These are phyloP conservation scores for Rhyacichthys aspro DNA, from an alignment of 2,797 vertebrate genomes.

Conservation along the genomic window DNA sequence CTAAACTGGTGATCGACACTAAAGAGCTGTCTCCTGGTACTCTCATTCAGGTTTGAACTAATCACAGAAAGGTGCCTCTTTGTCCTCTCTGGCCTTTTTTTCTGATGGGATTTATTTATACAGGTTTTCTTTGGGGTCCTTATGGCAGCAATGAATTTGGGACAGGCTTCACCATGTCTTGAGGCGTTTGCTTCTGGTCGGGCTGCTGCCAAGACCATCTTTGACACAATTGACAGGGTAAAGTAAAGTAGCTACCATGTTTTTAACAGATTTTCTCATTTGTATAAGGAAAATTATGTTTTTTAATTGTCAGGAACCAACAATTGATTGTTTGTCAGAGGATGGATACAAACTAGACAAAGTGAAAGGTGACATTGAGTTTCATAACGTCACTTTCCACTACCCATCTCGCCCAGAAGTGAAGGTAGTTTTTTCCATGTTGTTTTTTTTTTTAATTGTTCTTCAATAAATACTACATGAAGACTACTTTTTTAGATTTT, in stretches of 20 bases:
- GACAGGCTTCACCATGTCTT: slow-evolving; percentile 82
- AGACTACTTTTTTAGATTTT: slow-evolving; percentile 73
- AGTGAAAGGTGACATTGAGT: slow-evolving; percentile 93
- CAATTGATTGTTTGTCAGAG: slow-evolving; percentile 94
- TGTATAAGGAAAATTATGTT: not conserved
- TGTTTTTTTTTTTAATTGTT: too few relatives aligned
- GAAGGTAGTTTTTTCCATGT: slow-evolving; percentile 80
- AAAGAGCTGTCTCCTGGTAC: slow-evolving; percentile 80
- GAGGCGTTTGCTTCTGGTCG: slow-evolving; percentile 84
- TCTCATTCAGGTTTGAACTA: slow-evolving; percentile 78
- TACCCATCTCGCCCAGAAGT: slow-evolving; percentile 93
- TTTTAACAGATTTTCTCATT: not conserved
- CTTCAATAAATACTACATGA: not conserved
- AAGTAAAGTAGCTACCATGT: slow-evolving; percentile 4
- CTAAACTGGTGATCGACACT: slow-evolving; percentile 82
- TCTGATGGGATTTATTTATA: slow-evolving; percentile 2
- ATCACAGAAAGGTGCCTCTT: not conserved
- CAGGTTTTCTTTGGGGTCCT: slow-evolving; percentile 87
- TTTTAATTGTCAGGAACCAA: slow-evolving; percentile 80
- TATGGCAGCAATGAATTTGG: slow-evolving; percentile 81
- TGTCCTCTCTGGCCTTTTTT: not conserved
- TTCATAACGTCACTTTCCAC: slow-evolving; percentile 89
- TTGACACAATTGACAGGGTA: slow-evolving; percentile 85
- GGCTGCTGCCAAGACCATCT: slow-evolving; percentile 83
- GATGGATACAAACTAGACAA: slow-evolving; percentile 90